A percentile compares a stretch with the other conserved stretches of the same genome.
Conservation (phyloP, 2,113 vertebrate genomes). For the Athene cunicularia region DNA sequence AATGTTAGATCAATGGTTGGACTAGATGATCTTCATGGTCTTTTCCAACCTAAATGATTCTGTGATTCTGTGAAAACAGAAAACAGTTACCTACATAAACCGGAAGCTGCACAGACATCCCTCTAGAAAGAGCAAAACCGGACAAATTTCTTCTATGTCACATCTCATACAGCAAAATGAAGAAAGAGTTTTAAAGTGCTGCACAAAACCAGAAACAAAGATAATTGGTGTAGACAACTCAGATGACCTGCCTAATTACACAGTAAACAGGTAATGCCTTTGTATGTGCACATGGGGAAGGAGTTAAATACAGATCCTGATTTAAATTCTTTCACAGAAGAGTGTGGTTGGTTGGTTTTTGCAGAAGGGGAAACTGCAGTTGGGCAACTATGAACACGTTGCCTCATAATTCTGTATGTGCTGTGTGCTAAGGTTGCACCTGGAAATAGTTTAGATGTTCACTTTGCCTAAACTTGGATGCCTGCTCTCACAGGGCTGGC, state of each 20-base stretch:
- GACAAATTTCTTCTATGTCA: neutral
- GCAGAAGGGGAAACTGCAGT: neutral
- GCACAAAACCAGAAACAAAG: neutral
- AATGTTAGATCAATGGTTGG: no score
- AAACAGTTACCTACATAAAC: neutral
- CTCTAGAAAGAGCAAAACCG: neutral
- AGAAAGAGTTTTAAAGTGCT: neutral
- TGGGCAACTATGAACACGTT: accelerated
- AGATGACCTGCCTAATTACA: neutral
- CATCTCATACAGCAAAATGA: neutral
- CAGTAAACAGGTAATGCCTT: neutral
- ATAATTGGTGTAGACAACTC: neutral
- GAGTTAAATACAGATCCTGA: neutral
- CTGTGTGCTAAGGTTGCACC: neutral
- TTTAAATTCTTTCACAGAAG: neutral
- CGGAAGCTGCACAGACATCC: neutral
- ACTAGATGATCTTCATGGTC: no score
- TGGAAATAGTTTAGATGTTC: neutral
- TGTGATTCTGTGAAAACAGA: no score
- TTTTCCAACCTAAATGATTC: no score
- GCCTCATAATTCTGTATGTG: accelerated
- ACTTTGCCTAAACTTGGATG: neutral
- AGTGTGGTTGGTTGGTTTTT: accelerated
- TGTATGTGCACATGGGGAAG: neutral
- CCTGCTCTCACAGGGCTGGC: neutral